phyloP scores from a whole-genome alignment of 2,797 vertebrate species.

The Gobionotothen gibberifrons region DNA sequence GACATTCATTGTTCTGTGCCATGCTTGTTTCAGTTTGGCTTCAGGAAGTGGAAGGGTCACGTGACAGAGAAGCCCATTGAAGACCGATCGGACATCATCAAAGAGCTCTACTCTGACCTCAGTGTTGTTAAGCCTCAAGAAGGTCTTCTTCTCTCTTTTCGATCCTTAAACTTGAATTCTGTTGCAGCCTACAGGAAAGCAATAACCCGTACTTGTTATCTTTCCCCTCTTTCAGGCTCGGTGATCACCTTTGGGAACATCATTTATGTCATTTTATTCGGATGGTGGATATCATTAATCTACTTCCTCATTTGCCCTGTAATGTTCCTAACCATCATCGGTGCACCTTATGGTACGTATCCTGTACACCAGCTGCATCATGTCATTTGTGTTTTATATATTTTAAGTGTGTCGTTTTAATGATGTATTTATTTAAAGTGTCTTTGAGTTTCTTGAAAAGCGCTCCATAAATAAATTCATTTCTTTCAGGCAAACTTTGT shows the following conservation, averaged over 20 bases:
- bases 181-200: neutral
- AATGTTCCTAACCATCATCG: conserved; percentile 88
- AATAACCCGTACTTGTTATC: neutral
- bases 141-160: conserved; percentile 69
- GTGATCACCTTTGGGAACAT: conserved; percentile 85
- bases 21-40: conserved; percentile 84
- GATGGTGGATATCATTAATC: conserved; percentile 90
- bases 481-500: conserved; percentile 83
- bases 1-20: neutral
- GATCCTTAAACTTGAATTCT: neutral
- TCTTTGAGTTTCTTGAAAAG: too few relatives aligned
- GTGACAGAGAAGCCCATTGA: conserved; percentile 87
- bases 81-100: conserved; percentile 84
- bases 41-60: conserved; percentile 91
- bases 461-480: neutral
- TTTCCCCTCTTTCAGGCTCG: conserved; percentile 79
- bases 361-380: neutral
- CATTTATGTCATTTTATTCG: conserved; percentile 87
- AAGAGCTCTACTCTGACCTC: conserved; percentile 89
- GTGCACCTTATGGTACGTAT: conserved; percentile 85
- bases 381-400: neutral
- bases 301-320: conserved; percentile 82
- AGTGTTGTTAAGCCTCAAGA: conserved; percentile 78
- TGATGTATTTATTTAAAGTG: too few relatives aligned
- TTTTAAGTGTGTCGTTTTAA: too few relatives aligned